Evolutionary conservation across 1,140 invertebrate genomes (phyloP).

Genomic region (Lordiphosa stackelbergi): DNA sequence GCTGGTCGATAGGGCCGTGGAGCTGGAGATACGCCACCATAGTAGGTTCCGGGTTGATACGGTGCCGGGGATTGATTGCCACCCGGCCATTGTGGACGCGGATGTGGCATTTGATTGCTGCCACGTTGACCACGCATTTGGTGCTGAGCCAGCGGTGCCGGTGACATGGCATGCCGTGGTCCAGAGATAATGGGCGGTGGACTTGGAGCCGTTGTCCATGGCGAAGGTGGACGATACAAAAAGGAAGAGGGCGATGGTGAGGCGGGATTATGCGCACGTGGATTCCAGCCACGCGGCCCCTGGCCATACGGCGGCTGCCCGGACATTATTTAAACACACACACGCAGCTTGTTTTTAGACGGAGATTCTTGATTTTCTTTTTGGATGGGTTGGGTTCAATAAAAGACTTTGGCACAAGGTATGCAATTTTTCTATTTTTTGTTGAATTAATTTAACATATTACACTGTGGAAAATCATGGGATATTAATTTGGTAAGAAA

Average conservation of each 20-base stretch:
- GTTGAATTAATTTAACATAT: conserved; percentile 54
- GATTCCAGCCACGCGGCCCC: conserved; percentile 77
- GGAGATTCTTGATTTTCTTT: conserved; percentile 16
- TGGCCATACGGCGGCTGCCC: conserved; percentile 79
- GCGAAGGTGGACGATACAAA: conserved; percentile 81
- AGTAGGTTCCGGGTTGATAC: conserved; percentile 44
- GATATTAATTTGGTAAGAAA: conserved; percentile 6
- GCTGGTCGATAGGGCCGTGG: conserved; percentile 58
- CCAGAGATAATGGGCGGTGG: conserved; percentile 82
- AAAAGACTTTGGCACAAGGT: conserved; percentile 45
- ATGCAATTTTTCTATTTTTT: conserved; percentile 13
- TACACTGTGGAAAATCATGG: conserved; percentile 39
- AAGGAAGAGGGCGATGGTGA: conserved; percentile 78
- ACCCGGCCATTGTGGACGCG: conserved; percentile 81
- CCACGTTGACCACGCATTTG: conserved; percentile 77
- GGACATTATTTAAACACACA: conserved; percentile 77
- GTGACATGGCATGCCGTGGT: conserved; percentile 79
- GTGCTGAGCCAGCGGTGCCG: conserved; percentile 75
- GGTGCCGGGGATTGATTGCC: conserved; percentile 76
- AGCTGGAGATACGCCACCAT: conserved; percentile 28
- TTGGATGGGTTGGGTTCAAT: conserved; percentile 15
- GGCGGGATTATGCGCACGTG: conserved; percentile 62
- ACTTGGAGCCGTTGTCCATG: conserved; percentile 78
- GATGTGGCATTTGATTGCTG: conserved; percentile 79
- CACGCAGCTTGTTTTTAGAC: conserved; percentile 16